Conservation (phyloP, 2,888 invertebrate genomes). For the Odontomyia ornata region DNA sequence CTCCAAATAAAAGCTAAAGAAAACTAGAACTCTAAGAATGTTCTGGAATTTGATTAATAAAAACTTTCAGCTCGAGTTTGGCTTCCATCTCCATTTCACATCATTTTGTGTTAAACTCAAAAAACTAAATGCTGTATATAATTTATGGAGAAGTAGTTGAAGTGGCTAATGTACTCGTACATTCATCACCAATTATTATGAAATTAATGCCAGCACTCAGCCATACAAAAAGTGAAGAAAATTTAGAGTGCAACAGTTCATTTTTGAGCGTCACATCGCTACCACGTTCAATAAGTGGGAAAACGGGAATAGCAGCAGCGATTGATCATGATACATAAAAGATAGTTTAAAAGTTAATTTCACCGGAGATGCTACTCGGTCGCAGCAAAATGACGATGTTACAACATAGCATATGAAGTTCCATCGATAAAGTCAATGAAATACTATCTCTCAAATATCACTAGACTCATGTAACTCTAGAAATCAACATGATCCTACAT, state of each 20-base stretch:
- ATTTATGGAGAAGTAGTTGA: conserved; percentile 97
- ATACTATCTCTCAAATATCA: conserved; percentile 90
- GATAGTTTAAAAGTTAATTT: conserved; percentile 67
- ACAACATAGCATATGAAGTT: conserved; percentile 77
- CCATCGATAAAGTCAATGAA: conserved; percentile 73
- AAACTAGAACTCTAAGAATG: conserved; percentile 90
- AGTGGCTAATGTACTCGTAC: conserved; percentile 80
- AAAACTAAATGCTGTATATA: conserved; percentile 90
- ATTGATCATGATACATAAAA: conserved; percentile 47
- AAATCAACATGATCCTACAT: conserved; percentile 64
- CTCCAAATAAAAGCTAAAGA: conserved; percentile 88
- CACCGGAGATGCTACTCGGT: conserved; percentile 78
- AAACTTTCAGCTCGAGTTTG: conserved; percentile 96
- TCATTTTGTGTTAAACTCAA: conserved; percentile 97
- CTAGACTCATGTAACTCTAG: conserved; percentile 84
- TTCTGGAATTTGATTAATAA: conserved; percentile 93
- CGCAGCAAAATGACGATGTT: conserved; percentile 95
- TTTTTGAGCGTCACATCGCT: conserved; percentile 45
- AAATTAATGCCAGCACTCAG: conserved; percentile 87
- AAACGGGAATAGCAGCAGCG: conserved; percentile 57
- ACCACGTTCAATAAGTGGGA: conserved; percentile 45
- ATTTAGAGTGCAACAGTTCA: conserved; percentile 68
- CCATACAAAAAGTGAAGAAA: conserved; percentile 95
- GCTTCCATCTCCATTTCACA: conserved; percentile 91
- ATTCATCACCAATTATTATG: conserved; percentile 86